Conservation (phyloP, 2,888 invertebrate species). For the Macroteleia sp. region DNA sequence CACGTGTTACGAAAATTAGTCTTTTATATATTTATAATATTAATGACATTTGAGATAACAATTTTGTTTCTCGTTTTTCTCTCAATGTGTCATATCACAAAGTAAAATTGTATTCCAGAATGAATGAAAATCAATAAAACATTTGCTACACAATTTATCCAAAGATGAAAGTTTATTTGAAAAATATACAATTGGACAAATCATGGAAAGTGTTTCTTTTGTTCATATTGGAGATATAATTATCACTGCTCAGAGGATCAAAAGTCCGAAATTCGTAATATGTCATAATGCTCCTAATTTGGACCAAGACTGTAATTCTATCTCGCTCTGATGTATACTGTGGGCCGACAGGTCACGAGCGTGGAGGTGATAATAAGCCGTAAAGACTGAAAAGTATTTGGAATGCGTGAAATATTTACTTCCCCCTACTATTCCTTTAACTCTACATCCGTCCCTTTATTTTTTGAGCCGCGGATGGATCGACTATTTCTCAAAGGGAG, state of each 20-base stretch:
- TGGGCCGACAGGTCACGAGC: conserved; percentile 73
- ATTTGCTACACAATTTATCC: no score
- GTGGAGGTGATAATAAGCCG: conserved; percentile 80
- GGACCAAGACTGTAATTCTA: conserved; percentile 10
- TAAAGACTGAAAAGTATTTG: conserved; percentile 76
- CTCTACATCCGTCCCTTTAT: conserved; percentile 56
- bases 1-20: no score
- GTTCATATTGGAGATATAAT: neutral
- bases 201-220: neutral
- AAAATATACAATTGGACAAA: no score
- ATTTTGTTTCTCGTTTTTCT: no score
- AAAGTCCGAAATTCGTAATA: neutral
- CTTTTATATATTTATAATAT: no score
- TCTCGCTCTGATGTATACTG: conserved; percentile 23
- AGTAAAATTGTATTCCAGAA: no score
- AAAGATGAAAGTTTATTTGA: no score
- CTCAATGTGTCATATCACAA: no score
- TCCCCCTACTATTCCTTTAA: neutral
- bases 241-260: neutral
- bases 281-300: conserved; percentile 27
- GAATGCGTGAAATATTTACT: conserved; percentile 77
- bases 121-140: no score
- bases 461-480: conserved; percentile 58
- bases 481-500: conserved; percentile 40
- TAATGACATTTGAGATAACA: no score